Conservation (phyloP, 1,140 invertebrate species). For the Lepidurus couesii region DNA sequence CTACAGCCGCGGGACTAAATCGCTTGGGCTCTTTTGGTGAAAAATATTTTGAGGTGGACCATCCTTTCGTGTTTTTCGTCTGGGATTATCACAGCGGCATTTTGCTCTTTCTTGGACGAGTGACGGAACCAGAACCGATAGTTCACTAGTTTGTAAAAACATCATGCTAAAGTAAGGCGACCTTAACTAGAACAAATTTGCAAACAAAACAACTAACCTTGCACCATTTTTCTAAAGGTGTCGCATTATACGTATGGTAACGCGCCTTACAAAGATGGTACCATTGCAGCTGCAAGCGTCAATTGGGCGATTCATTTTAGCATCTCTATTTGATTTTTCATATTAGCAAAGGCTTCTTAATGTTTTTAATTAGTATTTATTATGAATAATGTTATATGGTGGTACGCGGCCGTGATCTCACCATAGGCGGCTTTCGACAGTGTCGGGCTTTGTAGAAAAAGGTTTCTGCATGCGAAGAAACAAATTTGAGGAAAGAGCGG, state of each 20-base stretch:
- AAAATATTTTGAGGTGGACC: constrained; percentile 46
- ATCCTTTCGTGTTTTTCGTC: constrained; percentile 47
- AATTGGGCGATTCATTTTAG: neutral
- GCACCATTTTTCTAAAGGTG: neutral
- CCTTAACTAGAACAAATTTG: constrained; percentile 5
- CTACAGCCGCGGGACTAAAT: constrained; percentile 39
- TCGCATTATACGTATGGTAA: neutral
- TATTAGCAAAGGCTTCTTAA: neutral
- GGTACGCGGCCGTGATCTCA: constrained; percentile 8
- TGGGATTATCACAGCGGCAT: constrained; percentile 45
- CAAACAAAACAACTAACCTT: neutral
- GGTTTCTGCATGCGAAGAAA: neutral
- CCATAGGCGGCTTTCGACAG: constrained; percentile 5
- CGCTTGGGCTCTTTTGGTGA: constrained; percentile 41
- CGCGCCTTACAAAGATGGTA: neutral
- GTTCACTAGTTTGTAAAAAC: constrained; percentile 20
- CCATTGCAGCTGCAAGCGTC: neutral
- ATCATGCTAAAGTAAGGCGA: neutral
- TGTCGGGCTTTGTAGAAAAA: neutral
- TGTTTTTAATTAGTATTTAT: constrained; percentile 1
- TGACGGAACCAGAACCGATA: constrained; percentile 41
- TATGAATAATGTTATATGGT: constrained; percentile 6
- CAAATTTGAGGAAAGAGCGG: neutral
- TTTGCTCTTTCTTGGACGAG: constrained; percentile 44
- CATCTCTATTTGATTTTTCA: neutral